Evolutionary conservation across 2,113 vertebrate genomes (phyloP).

Genomic region (Chaetodon trifascialis): DNA sequence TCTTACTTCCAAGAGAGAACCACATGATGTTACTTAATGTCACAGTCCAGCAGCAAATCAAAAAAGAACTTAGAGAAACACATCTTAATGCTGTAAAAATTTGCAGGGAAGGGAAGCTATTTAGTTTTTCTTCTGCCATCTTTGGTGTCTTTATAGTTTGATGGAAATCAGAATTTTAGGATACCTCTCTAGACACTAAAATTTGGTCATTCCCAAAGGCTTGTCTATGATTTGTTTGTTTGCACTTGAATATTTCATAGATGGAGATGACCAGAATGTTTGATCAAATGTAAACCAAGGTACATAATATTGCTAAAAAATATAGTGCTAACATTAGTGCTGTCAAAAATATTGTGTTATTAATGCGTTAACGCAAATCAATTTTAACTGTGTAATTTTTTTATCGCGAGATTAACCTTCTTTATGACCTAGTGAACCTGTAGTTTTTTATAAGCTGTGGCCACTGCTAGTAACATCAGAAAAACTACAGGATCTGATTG

Average conservation of each 20-base stretch:
- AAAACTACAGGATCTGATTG: too few relatives aligned
- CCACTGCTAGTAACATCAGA: too few relatives aligned
- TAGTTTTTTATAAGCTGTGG: too few relatives aligned
- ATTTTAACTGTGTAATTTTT: too few relatives aligned
- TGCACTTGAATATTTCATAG: too few relatives aligned
- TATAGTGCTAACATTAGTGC: neutral
- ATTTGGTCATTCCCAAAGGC: too few relatives aligned
- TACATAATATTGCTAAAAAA: neutral
- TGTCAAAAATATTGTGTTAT: too few relatives aligned
- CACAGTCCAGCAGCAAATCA: neutral
- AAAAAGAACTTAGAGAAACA: neutral
- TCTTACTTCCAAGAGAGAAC: slow-evolving; percentile 7
- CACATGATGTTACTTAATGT: neutral
- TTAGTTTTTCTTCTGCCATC: neutral
- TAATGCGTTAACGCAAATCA: too few relatives aligned
- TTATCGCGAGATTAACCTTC: too few relatives aligned
- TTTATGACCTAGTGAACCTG: too few relatives aligned
- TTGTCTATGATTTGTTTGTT: too few relatives aligned
- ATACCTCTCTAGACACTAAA: too few relatives aligned
- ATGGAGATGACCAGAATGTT: neutral
- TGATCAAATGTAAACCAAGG: neutral
- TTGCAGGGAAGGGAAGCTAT: neutral
- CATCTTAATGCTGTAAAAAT: neutral
- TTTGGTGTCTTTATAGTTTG: neutral
- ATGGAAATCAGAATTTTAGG: neutral